phyloP scores from a whole-genome alignment of 2,797 vertebrate genomes.

The Percopsis omiscomaycus region DNA sequence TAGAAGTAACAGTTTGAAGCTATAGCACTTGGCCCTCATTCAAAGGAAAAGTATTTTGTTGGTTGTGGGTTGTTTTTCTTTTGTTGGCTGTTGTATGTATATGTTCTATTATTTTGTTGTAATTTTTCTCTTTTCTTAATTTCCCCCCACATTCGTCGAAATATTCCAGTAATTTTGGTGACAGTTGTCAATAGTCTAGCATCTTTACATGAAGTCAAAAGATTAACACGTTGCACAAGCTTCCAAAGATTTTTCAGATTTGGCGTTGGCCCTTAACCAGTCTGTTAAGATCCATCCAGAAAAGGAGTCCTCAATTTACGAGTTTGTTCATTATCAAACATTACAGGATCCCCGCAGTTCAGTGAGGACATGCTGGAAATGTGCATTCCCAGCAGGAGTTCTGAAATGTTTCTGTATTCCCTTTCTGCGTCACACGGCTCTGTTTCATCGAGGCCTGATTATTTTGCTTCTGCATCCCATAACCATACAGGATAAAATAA shows the following conservation, averaged over 20 bases:
- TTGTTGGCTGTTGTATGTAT: slow-evolving; percentile 58
- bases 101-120: slow-evolving; percentile 59
- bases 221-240: slow-evolving; percentile 75
- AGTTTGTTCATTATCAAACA: slow-evolving; percentile 59
- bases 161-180: slow-evolving; percentile 64
- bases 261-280: slow-evolving; percentile 45
- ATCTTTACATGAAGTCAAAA: slow-evolving; percentile 78
- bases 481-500: slow-evolving; percentile 51
- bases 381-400: slow-evolving; percentile 65
- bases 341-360: slow-evolving; percentile 61
- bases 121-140: slow-evolving; percentile 54
- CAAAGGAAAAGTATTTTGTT: slow-evolving; percentile 82
- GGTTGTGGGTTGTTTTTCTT: slow-evolving; percentile 65
- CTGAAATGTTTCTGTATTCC: slow-evolving; percentile 58
- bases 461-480: slow-evolving; percentile 61
- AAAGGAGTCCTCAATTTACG: slow-evolving; percentile 41
- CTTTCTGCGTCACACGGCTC: slow-evolving; percentile 45
- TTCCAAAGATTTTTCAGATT: slow-evolving; percentile 60
- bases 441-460: slow-evolving; percentile 56
- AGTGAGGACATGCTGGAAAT: slow-evolving; percentile 62
- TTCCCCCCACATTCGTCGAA: slow-evolving; percentile 52
- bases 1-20: slow-evolving; percentile 92
- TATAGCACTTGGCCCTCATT: slow-evolving; percentile 86
- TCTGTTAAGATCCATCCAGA: slow-evolving; percentile 41
- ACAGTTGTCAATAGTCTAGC: slow-evolving; percentile 74